Percentiles rank a stretch among this genome's conserved stretches.
Conservation (phyloP, 1,140 invertebrate species). For the Oscheius sp. region DNA sequence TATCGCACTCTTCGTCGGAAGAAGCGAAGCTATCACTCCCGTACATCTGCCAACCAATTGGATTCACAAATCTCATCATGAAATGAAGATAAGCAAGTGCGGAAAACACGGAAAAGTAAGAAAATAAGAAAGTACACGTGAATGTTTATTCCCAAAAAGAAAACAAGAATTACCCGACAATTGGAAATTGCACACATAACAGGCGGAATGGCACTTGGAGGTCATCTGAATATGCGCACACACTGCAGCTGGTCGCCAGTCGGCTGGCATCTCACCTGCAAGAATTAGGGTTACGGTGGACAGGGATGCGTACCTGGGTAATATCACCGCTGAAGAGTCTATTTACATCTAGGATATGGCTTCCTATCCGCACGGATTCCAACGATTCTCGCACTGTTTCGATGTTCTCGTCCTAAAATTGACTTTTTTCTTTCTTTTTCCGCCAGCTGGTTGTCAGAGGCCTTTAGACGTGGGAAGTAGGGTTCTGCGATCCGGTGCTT, state of each 20-base stretch:
- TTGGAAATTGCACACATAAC: conserved; percentile 4
- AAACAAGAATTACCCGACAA: conserved; percentile 11
- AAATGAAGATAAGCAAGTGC: no score
- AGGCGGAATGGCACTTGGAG: not conserved
- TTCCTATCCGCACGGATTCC: not conserved
- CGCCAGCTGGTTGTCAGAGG: no score
- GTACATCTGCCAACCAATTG: no score
- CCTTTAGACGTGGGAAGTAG: no score
- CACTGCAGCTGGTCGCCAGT: conserved; percentile 18
- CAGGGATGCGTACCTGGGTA: conserved; percentile 3
- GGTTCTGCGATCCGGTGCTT: no score
- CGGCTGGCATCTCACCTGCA: conserved; percentile 18
- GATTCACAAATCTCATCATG: no score
- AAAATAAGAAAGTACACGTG: not conserved
- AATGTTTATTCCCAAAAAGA: conserved; percentile 1
- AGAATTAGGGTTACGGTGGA: not conserved
- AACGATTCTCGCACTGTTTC: not conserved
- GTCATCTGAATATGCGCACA: not conserved
- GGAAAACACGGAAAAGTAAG: not conserved
- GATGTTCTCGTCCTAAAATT: not conserved
- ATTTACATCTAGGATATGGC: not conserved
- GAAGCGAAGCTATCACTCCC: no score
- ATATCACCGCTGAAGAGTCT: conserved; percentile 10
- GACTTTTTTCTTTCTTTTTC: no score
- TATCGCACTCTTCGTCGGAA: no score